phyloP scores from a whole-genome alignment of 2,888 invertebrate species.

The Eutolmus rufibarbis region DNA sequence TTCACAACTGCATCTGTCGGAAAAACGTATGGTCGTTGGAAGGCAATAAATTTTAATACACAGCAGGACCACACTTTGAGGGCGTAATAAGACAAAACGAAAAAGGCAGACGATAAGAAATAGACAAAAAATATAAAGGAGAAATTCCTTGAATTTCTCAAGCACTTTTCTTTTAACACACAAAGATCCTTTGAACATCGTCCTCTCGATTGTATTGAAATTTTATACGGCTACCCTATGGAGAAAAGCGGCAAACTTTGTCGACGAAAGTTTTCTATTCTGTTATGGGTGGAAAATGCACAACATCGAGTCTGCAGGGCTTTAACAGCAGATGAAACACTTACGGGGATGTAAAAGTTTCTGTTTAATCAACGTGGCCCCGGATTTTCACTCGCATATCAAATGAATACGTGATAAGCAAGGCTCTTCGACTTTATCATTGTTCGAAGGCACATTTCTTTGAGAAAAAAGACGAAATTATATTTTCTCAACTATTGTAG shows the following conservation, averaged over 20 bases:
- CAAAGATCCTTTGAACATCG: background rate
- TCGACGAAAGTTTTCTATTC: background rate
- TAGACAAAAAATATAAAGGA: background rate
- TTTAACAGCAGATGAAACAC: constrained; percentile 7
- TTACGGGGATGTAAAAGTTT: constrained; percentile 2
- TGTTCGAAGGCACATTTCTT: background rate
- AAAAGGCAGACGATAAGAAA: background rate
- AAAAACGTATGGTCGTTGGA: background rate
- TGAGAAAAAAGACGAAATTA: background rate
- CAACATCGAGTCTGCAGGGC: background rate
- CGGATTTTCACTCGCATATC: background rate
- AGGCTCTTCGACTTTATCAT: background rate
- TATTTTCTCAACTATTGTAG: background rate
- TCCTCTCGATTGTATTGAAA: constrained; percentile 7
- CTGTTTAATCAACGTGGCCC: constrained; percentile 11
- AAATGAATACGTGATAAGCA: constrained; percentile 14
- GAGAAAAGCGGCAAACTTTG: background rate
- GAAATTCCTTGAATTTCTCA: background rate
- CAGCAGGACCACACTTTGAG: background rate
- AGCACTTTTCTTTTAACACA: background rate
- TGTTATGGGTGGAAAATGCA: background rate
- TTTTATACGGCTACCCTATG: background rate
- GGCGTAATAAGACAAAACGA: background rate
- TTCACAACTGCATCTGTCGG: constrained; percentile 18
- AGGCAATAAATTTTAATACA: constrained; percentile 24